These are phyloP conservation scores for Temnothorax longispinosus DNA, from an alignment of 1,140 invertebrate genomes.

Conservation along the genomic window DNA sequence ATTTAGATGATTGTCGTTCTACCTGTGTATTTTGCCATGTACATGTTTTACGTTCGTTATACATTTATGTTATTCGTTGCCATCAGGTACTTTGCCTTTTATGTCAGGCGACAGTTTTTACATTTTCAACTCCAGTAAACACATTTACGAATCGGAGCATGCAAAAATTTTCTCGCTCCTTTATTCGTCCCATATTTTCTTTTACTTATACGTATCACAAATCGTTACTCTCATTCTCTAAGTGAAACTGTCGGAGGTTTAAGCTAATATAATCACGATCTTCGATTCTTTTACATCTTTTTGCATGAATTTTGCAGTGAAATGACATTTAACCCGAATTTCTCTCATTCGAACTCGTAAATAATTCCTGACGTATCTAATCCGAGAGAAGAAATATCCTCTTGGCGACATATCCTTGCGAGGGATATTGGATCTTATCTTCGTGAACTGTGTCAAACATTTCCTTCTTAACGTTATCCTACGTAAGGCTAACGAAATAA, in stretches of 20 bases:
- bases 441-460: constrained; percentile 31
- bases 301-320: background rate
- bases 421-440: constrained; percentile 32
- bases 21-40: background rate
- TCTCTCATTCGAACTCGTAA: constrained; percentile 18
- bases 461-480: background rate
- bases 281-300: background rate
- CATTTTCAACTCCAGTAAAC: background rate
- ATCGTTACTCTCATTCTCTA: background rate
- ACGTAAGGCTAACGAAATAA: constrained; percentile 20
- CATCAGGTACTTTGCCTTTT: constrained; percentile 1
- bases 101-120: background rate
- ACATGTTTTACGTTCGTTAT: background rate
- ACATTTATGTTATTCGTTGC: constrained; percentile 26
- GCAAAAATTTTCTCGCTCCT: no score
- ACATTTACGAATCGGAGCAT: background rate
- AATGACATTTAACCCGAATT: background rate
- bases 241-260: constrained; percentile 13
- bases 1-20: background rate
- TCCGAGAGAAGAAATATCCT: constrained; percentile 17
- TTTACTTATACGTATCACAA: background rate
- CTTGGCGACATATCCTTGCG: background rate
- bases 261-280: constrained; percentile 20
- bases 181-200: constrained; percentile 5
- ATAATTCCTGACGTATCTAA: constrained; percentile 55